phyloP scores from a whole-genome alignment of 2,888 invertebrate species.

The Ophion ellenae region DNA sequence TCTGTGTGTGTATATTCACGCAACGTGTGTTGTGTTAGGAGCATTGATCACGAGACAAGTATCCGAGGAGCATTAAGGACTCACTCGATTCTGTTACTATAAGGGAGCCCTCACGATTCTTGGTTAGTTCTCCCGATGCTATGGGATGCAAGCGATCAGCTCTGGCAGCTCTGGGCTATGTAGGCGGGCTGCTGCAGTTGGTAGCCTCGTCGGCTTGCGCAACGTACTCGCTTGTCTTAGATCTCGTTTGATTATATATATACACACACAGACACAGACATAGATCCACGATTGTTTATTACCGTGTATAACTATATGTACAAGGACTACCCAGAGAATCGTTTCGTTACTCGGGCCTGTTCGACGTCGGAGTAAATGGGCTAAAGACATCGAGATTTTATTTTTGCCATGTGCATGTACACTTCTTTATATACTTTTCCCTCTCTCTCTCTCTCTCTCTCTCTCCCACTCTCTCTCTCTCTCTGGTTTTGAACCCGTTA shows the following conservation, averaged over 20 bases:
- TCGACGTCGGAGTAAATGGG: slow-evolving; percentile 74
- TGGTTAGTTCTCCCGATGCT: slow-evolving; percentile 33
- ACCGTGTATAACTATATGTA: slow-evolving; percentile 5
- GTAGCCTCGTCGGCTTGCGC: slow-evolving; percentile 71
- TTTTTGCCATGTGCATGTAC: slow-evolving; percentile 30
- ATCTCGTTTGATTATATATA: slow-evolving; percentile 28
- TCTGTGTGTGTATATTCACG: neutral
- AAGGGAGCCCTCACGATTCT: slow-evolving; percentile 62
- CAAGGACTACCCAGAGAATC: slow-evolving; percentile 49
- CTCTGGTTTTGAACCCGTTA: too few relatives aligned
- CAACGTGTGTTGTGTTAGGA: slow-evolving; percentile 6
- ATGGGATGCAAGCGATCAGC: slow-evolving; percentile 71
- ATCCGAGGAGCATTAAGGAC: slow-evolving; percentile 61
- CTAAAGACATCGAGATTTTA: slow-evolving; percentile 69
- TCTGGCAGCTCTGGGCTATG: slow-evolving; percentile 76
- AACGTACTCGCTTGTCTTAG: slow-evolving; percentile 68
- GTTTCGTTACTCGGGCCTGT: slow-evolving; percentile 71
- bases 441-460: too few relatives aligned
- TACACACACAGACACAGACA: neutral
- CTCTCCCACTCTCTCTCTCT: too few relatives aligned
- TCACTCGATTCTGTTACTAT: slow-evolving; percentile 46
- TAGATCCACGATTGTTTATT: neutral
- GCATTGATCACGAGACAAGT: slow-evolving; percentile 64
- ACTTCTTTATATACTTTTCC: neutral
- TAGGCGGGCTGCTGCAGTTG: slow-evolving; percentile 75